These are phyloP conservation scores for Dermatemys mawii DNA, from an alignment of 2,113 vertebrate genomes.

Conservation along the genomic window DNA sequence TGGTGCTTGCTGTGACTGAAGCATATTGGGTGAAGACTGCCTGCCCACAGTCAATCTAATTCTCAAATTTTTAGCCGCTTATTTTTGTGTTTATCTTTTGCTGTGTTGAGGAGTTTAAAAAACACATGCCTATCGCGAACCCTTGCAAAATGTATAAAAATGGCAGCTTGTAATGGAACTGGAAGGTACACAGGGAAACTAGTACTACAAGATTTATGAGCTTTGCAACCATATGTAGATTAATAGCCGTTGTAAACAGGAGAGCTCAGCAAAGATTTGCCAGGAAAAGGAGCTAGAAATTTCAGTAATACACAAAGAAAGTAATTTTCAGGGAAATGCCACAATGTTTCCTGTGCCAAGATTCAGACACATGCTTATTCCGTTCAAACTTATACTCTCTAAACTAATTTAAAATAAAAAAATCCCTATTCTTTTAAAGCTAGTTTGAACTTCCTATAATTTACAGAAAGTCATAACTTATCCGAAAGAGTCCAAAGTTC, in stretches of 20 bases:
- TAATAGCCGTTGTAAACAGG: not conserved
- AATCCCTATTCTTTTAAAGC: not conserved
- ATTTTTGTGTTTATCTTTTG: not conserved
- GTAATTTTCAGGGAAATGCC: constrained; percentile 21
- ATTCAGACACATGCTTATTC: not conserved
- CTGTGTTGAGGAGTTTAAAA: not conserved
- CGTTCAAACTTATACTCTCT: not conserved
- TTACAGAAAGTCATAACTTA: constrained; percentile 34
- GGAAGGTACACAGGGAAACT: not conserved
- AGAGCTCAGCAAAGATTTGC: not conserved
- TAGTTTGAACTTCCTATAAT: constrained; percentile 58
- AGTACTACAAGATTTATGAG: not conserved
- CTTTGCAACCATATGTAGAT: fast-evolving
- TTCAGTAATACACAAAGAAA: not conserved
- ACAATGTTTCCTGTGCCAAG: not conserved
- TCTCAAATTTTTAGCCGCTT: not conserved
- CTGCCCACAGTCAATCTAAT: not conserved
- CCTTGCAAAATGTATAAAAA: not conserved
- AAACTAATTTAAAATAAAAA: constrained; percentile 7
- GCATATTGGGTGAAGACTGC: not conserved
- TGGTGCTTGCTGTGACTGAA: not conserved
- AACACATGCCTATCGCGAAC: not conserved
- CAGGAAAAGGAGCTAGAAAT: not conserved
- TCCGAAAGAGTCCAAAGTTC: constrained; percentile 36
- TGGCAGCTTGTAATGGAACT: not conserved